Conservation (phyloP, 2,797 vertebrate genomes). For the Chaetodon trifasciatus region DNA sequence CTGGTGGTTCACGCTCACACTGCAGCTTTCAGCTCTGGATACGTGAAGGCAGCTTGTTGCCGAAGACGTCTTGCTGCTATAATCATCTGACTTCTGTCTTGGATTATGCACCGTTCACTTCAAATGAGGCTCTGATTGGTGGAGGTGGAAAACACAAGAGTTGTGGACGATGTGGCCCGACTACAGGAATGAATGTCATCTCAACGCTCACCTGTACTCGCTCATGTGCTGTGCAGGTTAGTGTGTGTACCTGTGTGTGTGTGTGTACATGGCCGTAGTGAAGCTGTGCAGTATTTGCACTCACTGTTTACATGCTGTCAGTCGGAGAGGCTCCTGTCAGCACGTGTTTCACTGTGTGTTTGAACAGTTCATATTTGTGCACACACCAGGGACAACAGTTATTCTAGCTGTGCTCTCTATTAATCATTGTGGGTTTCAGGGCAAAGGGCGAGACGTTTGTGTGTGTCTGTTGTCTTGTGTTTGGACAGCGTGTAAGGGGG, state of each 20-base stretch:
- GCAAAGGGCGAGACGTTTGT: background rate
- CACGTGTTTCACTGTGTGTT: conserved; percentile 54
- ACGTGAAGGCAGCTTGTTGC: conserved; percentile 29
- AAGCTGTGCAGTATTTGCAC: background rate
- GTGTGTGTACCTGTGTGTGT: conserved; percentile 75
- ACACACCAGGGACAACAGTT: conserved; percentile 2
- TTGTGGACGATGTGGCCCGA: conserved; percentile 71
- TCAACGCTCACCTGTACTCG: conserved; percentile 92
- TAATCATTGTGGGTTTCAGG: conserved; percentile 42
- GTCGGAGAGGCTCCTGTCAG: conserved; percentile 24
- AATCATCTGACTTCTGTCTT: conserved; percentile 53
- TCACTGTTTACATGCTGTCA: conserved; percentile 52
- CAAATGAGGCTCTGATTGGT: conserved; percentile 28
- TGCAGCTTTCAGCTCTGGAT: conserved; percentile 23
- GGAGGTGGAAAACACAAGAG: conserved; percentile 24
- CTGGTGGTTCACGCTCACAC: background rate
- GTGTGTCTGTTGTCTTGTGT: conserved; percentile 33
- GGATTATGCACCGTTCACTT: conserved; percentile 51
- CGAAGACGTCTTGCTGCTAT: conserved; percentile 42
- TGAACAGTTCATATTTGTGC: conserved; percentile 39
- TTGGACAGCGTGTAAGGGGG: conserved; percentile 11
- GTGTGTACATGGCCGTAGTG: conserved; percentile 25
- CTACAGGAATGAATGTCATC: conserved; percentile 85
- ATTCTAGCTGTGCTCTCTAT: conserved; percentile 18
- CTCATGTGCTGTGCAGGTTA: conserved; percentile 98